Evolutionary conservation across 2,113 vertebrate species (phyloP).

Genomic region (Sprattus sprattus): DNA sequence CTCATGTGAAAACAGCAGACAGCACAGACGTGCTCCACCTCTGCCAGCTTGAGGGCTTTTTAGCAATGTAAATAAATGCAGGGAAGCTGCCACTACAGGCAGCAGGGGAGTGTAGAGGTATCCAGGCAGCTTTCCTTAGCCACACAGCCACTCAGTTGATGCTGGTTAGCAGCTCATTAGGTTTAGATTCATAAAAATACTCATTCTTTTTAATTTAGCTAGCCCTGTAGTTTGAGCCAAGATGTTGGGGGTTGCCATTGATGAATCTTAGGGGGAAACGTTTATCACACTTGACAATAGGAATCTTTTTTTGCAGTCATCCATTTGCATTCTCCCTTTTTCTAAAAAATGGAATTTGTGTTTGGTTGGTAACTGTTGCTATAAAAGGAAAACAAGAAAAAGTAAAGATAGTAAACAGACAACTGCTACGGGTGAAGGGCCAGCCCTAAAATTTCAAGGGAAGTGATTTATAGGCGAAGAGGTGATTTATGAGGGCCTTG

Average conservation of each 20-base stretch:
- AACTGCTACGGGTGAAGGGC: slow-evolving; percentile 15
- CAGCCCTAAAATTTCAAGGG: neutral
- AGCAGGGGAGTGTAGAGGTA: slow-evolving; percentile 2
- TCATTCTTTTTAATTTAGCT: neutral
- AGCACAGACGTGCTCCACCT: slow-evolving; percentile 1
- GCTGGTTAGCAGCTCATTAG: neutral
- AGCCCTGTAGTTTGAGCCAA: neutral
- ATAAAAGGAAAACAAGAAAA: slow-evolving; percentile 9
- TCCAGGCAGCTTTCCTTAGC: slow-evolving; percentile 16
- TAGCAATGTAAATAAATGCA: slow-evolving; percentile 20
- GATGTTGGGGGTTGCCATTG: neutral
- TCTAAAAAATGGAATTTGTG: neutral
- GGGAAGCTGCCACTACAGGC: slow-evolving; percentile 3
- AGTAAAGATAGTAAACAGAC: slow-evolving; percentile 14
- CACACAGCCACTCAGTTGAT: neutral
- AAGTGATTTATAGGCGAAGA: neutral
- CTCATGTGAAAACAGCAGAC: slow-evolving; percentile 16
- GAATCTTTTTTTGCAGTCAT: neutral
- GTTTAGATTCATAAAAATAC: neutral
- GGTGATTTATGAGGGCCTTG: neutral
- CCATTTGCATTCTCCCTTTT: neutral
- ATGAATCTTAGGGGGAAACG: neutral
- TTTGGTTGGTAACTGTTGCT: neutral
- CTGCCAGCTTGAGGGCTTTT: slow-evolving; percentile 8
- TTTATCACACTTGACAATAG: neutral